These are phyloP conservation scores for Gadopsis marmoratus DNA, from an alignment of 2,797 vertebrate genomes.

Conservation along the genomic window DNA sequence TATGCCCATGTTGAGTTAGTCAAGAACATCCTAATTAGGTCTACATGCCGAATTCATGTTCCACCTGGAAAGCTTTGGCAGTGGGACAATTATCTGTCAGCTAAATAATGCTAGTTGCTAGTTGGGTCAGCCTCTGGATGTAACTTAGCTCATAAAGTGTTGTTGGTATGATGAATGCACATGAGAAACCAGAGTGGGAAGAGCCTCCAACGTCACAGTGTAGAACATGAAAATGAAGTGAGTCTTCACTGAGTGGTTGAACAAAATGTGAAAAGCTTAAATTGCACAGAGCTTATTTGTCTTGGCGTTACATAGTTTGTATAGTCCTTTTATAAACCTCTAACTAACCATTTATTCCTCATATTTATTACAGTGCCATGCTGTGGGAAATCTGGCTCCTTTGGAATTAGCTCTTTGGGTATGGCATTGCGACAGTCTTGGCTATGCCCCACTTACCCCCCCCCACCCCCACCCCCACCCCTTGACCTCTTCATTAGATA, in stretches of 20 bases:
- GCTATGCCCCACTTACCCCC: constrained; percentile 40
- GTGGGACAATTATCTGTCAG: not conserved
- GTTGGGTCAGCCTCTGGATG: not conserved
- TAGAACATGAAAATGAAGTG: constrained; percentile 25
- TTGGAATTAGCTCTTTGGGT: constrained; percentile 26
- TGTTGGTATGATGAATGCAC: not conserved
- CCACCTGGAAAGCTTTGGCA: not conserved
- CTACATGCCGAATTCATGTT: not conserved
- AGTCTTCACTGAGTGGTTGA: constrained; percentile 4
- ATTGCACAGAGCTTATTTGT: constrained; percentile 5
- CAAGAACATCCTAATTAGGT: not conserved
- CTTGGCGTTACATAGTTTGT: not conserved
- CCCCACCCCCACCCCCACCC: constrained; percentile 31
- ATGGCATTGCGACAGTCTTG: constrained; percentile 51
- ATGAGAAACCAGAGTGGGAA: not conserved
- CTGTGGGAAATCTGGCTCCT: constrained; percentile 12
- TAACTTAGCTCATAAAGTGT: not conserved
- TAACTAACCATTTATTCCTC: constrained; percentile 5
- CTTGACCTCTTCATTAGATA: constrained; percentile 75
- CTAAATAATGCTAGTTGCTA: not conserved
- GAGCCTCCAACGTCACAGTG: not conserved
- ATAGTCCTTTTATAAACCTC: not conserved
- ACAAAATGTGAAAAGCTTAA: constrained; percentile 11
- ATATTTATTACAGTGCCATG: not conserved
- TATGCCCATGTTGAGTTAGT: not conserved